These are phyloP conservation scores for Morpho achilles DNA, from an alignment of 2,888 invertebrate species.

Conservation along the genomic window DNA sequence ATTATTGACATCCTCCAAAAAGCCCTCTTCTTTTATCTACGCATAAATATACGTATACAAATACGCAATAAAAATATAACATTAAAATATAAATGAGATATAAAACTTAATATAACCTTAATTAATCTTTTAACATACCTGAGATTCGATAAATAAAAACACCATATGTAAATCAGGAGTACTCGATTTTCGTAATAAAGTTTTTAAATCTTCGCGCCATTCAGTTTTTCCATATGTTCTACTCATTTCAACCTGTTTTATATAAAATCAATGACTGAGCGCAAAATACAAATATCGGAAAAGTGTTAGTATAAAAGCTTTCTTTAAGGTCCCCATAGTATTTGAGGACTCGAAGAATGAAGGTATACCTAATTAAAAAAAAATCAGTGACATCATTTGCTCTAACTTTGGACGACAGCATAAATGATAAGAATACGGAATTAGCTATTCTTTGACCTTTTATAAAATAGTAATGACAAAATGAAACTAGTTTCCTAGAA, in stretches of 20 bases:
- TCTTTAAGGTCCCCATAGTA: too few relatives aligned
- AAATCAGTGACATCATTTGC: too few relatives aligned
- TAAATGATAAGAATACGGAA: too few relatives aligned
- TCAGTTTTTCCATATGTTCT: conserved; percentile 89
- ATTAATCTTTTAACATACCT: conserved; percentile 68
- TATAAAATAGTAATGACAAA: too few relatives aligned
- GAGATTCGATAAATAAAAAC: conserved; percentile 94
- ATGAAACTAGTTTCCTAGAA: too few relatives aligned
- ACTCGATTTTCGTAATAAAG: conserved; percentile 87
- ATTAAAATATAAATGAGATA: not conserved
- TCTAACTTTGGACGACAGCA: too few relatives aligned
- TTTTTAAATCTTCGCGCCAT: conserved; percentile 95
- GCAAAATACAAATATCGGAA: not conserved
- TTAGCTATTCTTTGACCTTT: too few relatives aligned
- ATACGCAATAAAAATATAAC: not conserved
- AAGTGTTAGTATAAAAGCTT: too few relatives aligned
- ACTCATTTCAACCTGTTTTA: conserved; percentile 87
- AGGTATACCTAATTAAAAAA: too few relatives aligned
- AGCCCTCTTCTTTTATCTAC: conserved; percentile 95
- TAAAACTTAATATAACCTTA: too few relatives aligned
- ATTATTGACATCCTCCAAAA: conserved; percentile 95
- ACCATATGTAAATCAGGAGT: conserved; percentile 92
- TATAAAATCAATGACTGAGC: conserved; percentile 75
- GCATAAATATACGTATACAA: not conserved
- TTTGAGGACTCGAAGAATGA: too few relatives aligned